Percentiles rank a stretch among this genome's conserved stretches.
These are phyloP conservation scores for Cephus pulcher DNA, from an alignment of 2,888 invertebrate species.

Conservation along the genomic window DNA sequence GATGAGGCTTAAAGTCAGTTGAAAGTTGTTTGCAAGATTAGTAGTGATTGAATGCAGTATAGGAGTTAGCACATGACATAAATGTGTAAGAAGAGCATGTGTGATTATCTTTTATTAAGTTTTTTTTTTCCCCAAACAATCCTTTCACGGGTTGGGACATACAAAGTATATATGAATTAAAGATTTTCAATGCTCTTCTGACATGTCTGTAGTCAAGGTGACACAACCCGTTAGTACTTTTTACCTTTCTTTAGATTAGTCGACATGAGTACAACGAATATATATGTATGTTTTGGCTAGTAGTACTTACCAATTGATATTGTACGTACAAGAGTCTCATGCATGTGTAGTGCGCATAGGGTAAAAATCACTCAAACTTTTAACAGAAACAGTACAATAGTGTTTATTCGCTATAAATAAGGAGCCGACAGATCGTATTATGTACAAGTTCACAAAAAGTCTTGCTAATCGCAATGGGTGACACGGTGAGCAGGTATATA, in stretches of 20 bases:
- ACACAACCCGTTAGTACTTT: constrained; percentile 1
- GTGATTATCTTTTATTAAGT: background rate
- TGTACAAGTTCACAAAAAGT: constrained; percentile 30
- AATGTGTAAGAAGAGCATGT: background rate
- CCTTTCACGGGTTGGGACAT: background rate
- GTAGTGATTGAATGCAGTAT: background rate
- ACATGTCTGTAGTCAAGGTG: background rate
- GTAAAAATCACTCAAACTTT: constrained; percentile 10
- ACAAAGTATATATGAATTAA: background rate
- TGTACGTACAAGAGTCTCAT: constrained; percentile 35
- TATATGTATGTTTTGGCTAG: constrained; percentile 27
- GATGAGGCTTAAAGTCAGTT: background rate
- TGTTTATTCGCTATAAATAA: constrained; percentile 9
- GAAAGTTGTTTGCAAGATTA: background rate
- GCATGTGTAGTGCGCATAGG: constrained; percentile 37
- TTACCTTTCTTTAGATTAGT: constrained; percentile 7
- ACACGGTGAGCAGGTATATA: background rate
- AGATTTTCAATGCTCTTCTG: constrained; percentile 1
- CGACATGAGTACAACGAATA: constrained; percentile 11
- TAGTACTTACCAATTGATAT: constrained; percentile 39
- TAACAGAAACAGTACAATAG: constrained; percentile 5
- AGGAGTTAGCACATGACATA: background rate
- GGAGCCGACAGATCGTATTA: constrained; percentile 20
- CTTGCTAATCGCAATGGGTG: background rate
- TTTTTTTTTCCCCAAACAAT: background rate